Conservation (phyloP, 2,113 vertebrate species). For the Gila orcuttii region DNA sequence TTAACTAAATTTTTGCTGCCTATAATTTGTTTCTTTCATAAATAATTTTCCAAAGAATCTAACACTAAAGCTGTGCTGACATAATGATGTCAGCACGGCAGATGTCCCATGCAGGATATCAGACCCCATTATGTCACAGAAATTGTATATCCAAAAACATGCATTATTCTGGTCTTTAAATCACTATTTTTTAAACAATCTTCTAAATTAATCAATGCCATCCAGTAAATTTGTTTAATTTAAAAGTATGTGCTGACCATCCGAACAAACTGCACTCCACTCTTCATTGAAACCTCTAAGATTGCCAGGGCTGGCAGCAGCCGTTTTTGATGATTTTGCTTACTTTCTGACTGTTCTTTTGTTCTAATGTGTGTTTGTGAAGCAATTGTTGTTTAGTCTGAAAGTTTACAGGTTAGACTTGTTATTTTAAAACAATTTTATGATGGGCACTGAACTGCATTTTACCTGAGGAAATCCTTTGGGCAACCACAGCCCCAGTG, state of each 20-base stretch:
- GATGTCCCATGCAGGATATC: not conserved
- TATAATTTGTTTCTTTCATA: slow-evolving; percentile 4
- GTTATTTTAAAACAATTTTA: slow-evolving; percentile 13
- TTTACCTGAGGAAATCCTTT: slow-evolving; percentile 34
- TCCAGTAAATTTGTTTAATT: not conserved
- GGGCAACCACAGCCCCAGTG: slow-evolving; percentile 1
- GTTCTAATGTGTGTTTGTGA: slow-evolving; percentile 21
- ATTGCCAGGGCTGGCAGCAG: not conserved
- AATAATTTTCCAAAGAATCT: not conserved
- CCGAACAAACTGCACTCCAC: not conserved
- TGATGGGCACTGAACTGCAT: slow-evolving; percentile 20
- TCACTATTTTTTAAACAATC: not conserved
- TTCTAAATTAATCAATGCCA: not conserved
- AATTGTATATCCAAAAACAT: not conserved
- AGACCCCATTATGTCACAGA: not conserved
- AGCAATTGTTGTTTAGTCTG: slow-evolving; percentile 21
- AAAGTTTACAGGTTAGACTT: slow-evolving; percentile 7
- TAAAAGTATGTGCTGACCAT: not conserved
- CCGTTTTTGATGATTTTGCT: not conserved
- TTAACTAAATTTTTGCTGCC: not conserved
- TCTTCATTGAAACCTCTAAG: slow-evolving; percentile 12
- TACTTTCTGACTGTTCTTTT: slow-evolving; percentile 14
- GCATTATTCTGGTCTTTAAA: not conserved
- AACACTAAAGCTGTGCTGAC: not conserved
- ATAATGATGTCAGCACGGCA: not conserved